Evolutionary conservation across 2,888 invertebrate species (phyloP), one percentile per base, ranked within the genome.

Genomic region (Eupithecia dodoneata): DNA sequence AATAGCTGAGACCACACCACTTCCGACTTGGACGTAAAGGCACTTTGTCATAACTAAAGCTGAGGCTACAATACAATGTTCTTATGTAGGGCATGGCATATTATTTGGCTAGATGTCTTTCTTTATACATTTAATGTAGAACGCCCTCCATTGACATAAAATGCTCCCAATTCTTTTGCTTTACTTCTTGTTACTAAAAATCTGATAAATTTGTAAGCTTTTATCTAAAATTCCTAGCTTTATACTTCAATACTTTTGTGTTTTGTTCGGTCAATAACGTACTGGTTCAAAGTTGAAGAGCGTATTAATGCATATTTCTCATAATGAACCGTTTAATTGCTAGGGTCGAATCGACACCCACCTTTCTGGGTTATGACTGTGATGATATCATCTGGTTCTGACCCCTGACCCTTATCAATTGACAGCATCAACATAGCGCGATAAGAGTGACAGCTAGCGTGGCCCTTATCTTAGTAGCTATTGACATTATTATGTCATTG

Each of bases 381-480:
- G 83, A 83, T 88, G 87, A 88, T 85, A 84, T 84, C 85, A 87
- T 69, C 80, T 77, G 80, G 81, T 82, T 83, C 80, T 82, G 86
- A 84, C 87, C 87, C 81, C 81, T 85, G 84, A 85, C 87, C 85
- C 85, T 81, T 79, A 76, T 79, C 80, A 83, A 85, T 83, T 85
- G 84, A 86, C 82, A 42, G 3, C 30, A 65, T 85, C 67, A 78
- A 75, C 84, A 86, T 76, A 77, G 77, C 77, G 77, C 81, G 85
- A 87, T 87, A 85, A 85, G 81, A 84, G 77, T 83, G 84, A 77
- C 81, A 76, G 30, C 63, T 30, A 63, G 30, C 79, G 82, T 80
- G 66, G 66, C 10, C 66, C 66, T 65, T 66, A 59, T 59, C 55
- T 59, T 9, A 18, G 55, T 18, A 59, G 1, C 55, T 59, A 42